Conservation (phyloP, 2,888 invertebrate genomes). For the Nomada lathburiana region DNA sequence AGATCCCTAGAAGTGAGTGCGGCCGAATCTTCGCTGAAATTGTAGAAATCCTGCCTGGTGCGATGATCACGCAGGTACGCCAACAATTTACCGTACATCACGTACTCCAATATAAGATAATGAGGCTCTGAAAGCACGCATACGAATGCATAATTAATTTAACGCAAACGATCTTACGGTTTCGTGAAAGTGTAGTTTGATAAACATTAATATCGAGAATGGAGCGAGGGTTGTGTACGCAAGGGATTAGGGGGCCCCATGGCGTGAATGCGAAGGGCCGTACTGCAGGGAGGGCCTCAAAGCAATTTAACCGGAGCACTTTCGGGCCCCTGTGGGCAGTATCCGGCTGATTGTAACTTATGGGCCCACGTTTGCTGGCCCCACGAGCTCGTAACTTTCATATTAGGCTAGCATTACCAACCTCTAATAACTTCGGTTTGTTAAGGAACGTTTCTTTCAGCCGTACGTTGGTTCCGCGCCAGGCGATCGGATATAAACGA, state of each 20-base stretch:
- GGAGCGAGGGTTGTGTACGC: conserved; percentile 13
- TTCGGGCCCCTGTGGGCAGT: conserved; percentile 62
- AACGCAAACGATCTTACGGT: background rate
- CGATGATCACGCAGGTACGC: conserved; percentile 90
- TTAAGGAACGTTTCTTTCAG: conserved; percentile 53
- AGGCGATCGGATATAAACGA: background rate
- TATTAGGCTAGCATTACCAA: conserved; percentile 69
- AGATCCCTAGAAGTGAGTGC: conserved; percentile 90
- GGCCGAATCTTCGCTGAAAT: conserved; percentile 88
- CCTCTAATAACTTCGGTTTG: conserved; percentile 68
- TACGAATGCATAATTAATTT: conserved; percentile 35
- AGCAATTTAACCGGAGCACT: conserved; percentile 71
- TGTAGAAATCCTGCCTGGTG: conserved; percentile 86
- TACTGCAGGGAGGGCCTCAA: conserved; percentile 49
- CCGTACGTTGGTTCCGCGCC: conserved; percentile 6
- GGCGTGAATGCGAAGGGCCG: conserved; percentile 42
- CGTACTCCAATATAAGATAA: conserved; percentile 93
- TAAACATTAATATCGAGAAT: conserved; percentile 10
- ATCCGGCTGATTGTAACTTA: conserved; percentile 75
- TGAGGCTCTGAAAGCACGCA: conserved; percentile 89
- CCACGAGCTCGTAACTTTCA: conserved; percentile 67
- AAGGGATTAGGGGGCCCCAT: conserved; percentile 59
- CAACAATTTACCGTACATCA: conserved; percentile 92
- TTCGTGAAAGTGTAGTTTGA: background rate
- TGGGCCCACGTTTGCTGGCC: conserved; percentile 68